A percentile compares a stretch with the other conserved stretches of the same genome.
Conservation (phyloP, 2,888 invertebrate genomes). For the Elmis aenea region DNA sequence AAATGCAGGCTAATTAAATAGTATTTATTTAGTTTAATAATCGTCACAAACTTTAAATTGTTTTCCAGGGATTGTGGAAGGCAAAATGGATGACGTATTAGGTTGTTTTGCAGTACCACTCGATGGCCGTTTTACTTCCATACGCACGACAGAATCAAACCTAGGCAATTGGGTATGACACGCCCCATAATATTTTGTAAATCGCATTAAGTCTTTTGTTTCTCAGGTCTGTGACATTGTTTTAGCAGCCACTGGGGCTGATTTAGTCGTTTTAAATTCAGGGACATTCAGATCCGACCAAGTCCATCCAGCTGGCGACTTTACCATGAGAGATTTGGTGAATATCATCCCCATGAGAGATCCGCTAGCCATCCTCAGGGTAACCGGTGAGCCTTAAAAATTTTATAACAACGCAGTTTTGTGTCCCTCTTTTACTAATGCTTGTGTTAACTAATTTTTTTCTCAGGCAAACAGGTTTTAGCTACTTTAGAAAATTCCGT, state of each 20-base stretch:
- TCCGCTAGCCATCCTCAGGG: constrained; percentile 70
- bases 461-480: constrained; percentile 59
- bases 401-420: constrained; percentile 1
- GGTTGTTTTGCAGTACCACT: constrained; percentile 82
- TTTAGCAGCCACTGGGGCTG: constrained; percentile 78
- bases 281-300: constrained; percentile 79
- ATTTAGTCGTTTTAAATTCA: constrained; percentile 80
- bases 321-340: constrained; percentile 77
- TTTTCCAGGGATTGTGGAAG: constrained; percentile 65
- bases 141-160: constrained; percentile 83
- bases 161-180: constrained; percentile 73
- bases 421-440: background rate
- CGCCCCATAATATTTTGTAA: background rate
- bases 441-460: constrained; percentile 1
- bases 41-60: background rate
- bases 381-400: constrained; percentile 51
- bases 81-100: constrained; percentile 77
- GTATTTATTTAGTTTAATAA: background rate
- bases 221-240: constrained; percentile 67
- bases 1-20: too few relatives aligned
- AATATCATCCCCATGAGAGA: constrained; percentile 83
- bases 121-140: constrained; percentile 76
- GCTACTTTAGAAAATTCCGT: constrained; percentile 80
- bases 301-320: constrained; percentile 78
- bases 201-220: constrained; percentile 4